Percentiles rank a stretch among this genome's conserved stretches.
phyloP scores from a whole-genome alignment of 2,888 invertebrate species.

The Campopleginae sp. region DNA sequence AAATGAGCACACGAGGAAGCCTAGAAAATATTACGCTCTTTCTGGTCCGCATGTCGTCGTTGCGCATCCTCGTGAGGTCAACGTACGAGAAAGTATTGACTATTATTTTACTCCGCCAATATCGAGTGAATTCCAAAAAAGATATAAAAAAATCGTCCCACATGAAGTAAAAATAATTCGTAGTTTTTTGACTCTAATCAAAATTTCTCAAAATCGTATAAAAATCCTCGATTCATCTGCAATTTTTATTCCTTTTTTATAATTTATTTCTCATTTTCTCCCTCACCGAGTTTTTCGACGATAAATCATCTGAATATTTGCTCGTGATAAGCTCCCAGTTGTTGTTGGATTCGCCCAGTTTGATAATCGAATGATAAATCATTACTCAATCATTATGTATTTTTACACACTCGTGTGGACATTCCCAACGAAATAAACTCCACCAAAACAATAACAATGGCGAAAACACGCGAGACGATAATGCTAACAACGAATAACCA shows the following conservation, averaged over 20 bases:
- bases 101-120: slow-evolving; percentile 9
- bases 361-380: not conserved
- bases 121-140: slow-evolving; percentile 2
- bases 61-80: slow-evolving; percentile 43
- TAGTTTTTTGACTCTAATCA: not conserved
- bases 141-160: not conserved
- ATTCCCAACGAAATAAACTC: not conserved
- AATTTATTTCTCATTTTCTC: not conserved
- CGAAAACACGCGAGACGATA: not conserved
- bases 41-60: slow-evolving; percentile 39
- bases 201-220: not conserved
- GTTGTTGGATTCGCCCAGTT: not conserved
- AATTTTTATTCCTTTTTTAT: not conserved
- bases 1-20: slow-evolving; percentile 60
- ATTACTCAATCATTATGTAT: not conserved
- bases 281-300: not conserved
- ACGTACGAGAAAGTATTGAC: slow-evolving; percentile 53
- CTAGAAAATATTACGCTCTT: slow-evolving; percentile 11
- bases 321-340: not conserved
- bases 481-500: not conserved
- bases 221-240: not conserved
- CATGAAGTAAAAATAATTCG: not conserved
- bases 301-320: not conserved
- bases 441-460: not conserved
- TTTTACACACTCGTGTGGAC: not conserved